These are phyloP conservation scores for Alviniconcha marisindica DNA, from an alignment of 1,140 invertebrate species.

Conservation along the genomic window DNA sequence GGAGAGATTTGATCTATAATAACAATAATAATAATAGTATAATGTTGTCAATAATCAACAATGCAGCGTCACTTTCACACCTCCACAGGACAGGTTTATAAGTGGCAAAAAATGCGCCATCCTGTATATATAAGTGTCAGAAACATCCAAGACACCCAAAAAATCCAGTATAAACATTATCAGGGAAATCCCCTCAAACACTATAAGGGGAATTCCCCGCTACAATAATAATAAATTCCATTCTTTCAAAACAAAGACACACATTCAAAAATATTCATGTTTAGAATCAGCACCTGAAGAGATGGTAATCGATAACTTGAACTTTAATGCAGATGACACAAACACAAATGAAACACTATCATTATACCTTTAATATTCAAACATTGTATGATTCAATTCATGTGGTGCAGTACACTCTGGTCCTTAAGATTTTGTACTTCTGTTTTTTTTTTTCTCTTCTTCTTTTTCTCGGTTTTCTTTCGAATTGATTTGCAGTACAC, in stretches of 20 bases:
- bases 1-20: too few relatives aligned
- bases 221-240: conserved; percentile 22
- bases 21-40: too few relatives aligned
- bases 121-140: conserved; percentile 19
- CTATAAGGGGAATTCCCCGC: neutral
- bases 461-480: too few relatives aligned
- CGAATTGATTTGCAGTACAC: too few relatives aligned
- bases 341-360: too few relatives aligned
- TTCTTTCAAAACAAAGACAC: conserved; percentile 28
- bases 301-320: conserved; percentile 19
- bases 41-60: too few relatives aligned
- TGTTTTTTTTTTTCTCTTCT: too few relatives aligned
- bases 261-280: conserved; percentile 35
- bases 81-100: conserved; percentile 13
- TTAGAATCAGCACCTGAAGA: conserved; percentile 31
- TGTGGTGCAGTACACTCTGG: too few relatives aligned
- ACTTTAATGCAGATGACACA: neutral
- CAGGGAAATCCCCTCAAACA: too few relatives aligned
- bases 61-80: conserved; percentile 17
- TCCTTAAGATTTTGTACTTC: too few relatives aligned
- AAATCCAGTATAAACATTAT: conserved; percentile 4
- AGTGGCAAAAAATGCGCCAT: conserved; percentile 33
- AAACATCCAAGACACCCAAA: conserved; percentile 8
- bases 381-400: too few relatives aligned
- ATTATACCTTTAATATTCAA: too few relatives aligned